Evolutionary conservation across 2,888 invertebrate species (phyloP), one percentile per base, ranked within the genome.

Genomic region (Tinea trinotella): DNA sequence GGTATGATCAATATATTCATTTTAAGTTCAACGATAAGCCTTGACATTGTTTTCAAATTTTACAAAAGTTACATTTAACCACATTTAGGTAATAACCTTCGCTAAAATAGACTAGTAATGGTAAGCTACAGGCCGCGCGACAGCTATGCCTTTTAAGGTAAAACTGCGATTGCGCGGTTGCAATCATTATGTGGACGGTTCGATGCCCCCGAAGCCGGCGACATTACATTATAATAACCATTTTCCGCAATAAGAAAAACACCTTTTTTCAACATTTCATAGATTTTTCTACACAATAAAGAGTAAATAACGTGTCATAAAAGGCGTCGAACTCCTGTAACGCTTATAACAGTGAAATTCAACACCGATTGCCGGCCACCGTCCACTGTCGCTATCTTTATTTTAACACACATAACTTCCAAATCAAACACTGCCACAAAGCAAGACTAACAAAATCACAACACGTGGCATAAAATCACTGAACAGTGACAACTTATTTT

Each of bases 381-480:
- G 2, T 35, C 12, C 10, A 17, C 2, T 6, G 17, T 20, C 19
- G n/a, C 34, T 12, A 13, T 12, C 13, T 2, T 7, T 9, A 3
- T 1, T 15, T 44, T 18, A 49, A 17, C 40, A 13, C 13, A 12
- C 2, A 15, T 40, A 40, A 7, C 30, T 4, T 4, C 7, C 40
- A 40, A n/a, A 12, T n/a, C n/a, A 2, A 40, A 40, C 40, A 4
- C 40, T 40, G 15, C 13, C 40, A 7, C 13, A 1, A 56, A 57
- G 57, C 55, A 59, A 59, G 63, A 61, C 60, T 60, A 60, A 61
- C 58, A 57, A 65, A 71, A 76, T 70, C 74, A 82, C 74, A 71
- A 79, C 84, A 84, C 84, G 84, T 85, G 84, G 84, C 83, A 76
- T 73, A 74, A 75, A 81, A 79, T 80, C 83, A 83, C 78, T 83